Evolutionary conservation across 30 jellyfish, hydroid and myxozoan species (phyloP).

Genomic region (Calvadosia cruxmelitensis): DNA sequence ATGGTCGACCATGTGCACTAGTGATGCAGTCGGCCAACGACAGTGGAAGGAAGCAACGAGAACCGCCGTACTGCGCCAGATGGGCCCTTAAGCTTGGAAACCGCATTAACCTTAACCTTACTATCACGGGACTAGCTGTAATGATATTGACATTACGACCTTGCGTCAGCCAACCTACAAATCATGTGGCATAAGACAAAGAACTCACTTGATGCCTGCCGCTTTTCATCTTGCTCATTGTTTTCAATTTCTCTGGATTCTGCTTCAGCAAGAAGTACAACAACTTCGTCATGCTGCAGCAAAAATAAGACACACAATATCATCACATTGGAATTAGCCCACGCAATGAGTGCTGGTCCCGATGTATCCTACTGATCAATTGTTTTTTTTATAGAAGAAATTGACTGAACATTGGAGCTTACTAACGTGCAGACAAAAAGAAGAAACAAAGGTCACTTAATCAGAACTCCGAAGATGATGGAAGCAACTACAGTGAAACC

Average conservation of each 20-base stretch:
- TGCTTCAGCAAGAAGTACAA: slow-evolving; percentile 37
- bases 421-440: no score
- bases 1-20: not conserved
- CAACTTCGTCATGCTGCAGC: slow-evolving; percentile 36
- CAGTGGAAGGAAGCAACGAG: no score
- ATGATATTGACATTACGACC: no score
- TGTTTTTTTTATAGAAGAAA: no score
- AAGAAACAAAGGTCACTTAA: no score
- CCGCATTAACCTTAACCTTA: slow-evolving; percentile 12
- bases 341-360: no score
- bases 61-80: not conserved
- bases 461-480: no score
- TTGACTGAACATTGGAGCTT: no score
- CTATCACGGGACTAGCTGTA: slow-evolving; percentile 3
- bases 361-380: no score
- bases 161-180: no score
- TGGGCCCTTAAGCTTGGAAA: no score
- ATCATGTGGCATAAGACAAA: not conserved
- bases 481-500: no score
- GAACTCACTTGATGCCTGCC: slow-evolving; percentile 9
- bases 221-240: not conserved
- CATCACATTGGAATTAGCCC: not conserved
- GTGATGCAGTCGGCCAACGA: not conserved
- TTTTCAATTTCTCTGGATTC: slow-evolving; percentile 9
- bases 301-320: not conserved